Conservation (phyloP, 2,888 invertebrate species). For the Cephus nigrinus region DNA sequence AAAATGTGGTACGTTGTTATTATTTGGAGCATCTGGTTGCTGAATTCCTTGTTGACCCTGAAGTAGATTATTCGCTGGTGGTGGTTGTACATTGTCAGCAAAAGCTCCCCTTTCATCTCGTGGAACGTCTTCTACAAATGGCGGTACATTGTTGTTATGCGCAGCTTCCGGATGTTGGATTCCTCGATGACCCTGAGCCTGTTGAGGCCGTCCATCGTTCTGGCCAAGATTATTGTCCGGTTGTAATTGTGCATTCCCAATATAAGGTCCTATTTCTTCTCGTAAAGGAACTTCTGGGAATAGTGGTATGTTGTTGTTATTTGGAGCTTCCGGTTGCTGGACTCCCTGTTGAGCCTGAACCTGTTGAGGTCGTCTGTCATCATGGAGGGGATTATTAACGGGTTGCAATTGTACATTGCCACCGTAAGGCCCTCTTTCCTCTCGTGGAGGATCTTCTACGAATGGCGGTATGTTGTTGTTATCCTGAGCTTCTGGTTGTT, state of each 20-base stretch:
- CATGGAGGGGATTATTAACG: constrained; percentile 68
- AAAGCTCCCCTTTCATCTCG: constrained; percentile 38
- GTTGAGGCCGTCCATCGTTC: constrained; percentile 50
- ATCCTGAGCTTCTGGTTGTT: constrained; percentile 52
- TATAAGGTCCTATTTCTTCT: neutral
- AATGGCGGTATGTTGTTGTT: constrained; percentile 65
- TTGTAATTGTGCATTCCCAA: constrained; percentile 62
- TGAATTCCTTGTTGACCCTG: constrained; percentile 52
- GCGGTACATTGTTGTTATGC: constrained; percentile 64
- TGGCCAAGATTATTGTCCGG: constrained; percentile 69
- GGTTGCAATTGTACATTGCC: constrained; percentile 65
- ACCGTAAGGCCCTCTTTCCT: constrained; percentile 31
- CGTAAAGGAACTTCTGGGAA: constrained; percentile 43
- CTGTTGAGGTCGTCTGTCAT: constrained; percentile 37
- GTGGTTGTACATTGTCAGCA: constrained; percentile 68
- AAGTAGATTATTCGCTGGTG: constrained; percentile 68
- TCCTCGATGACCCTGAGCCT: constrained; percentile 41
- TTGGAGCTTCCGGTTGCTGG: constrained; percentile 11
- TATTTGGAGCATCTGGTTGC: constrained; percentile 55
- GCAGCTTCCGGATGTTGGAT: constrained; percentile 49
- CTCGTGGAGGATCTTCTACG: constrained; percentile 56
- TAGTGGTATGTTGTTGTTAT: constrained; percentile 41
- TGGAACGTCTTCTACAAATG: constrained; percentile 56
- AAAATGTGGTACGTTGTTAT: constrained; percentile 64
- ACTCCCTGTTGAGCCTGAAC: constrained; percentile 5